Evolutionary conservation across 2,113 vertebrate species (phyloP), one percentile per base, ranked within the genome.

Genomic region (Phocoena phocoena): DNA sequence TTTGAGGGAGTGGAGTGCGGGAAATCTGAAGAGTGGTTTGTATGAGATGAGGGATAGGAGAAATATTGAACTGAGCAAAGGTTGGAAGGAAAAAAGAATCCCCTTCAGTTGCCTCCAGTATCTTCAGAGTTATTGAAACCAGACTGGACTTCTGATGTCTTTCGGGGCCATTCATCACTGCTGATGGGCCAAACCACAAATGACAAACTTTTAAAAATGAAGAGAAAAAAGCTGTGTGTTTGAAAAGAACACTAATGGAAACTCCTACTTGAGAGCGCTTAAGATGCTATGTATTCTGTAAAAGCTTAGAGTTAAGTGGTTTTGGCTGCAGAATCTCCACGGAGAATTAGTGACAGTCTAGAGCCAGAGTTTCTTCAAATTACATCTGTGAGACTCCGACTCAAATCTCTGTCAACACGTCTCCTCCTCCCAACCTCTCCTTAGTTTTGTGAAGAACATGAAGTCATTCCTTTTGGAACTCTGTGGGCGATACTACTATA

Each of bases 381-480:
- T 97, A 97, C 96, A 97, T 97, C 79, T 93, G 62, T 93, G 87
- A 44, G 85, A 38, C 95, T 97, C 89, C 15, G 7, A 50, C 89
- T 96, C 98, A 97, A 97, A 62, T 88, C 94, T 96, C 97, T 98
- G 98, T 98, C 97, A 98, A 95, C 97, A 98, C 91, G 38, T 98
- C 41, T 58, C 63, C 10, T 85, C 89, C 87, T 93, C 94, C 95
- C 91, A 89, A 86, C 96, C 92, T 95, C 74, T 63, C 70, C 68
- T 74, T 77, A 50, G 65, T 67, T 97, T 76, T 71, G 74, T 50
- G 86, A 97, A 88, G 95, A 93, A 80, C 13, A 83, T 97, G 96
- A 95, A 84, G 87, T 97, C 96, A 97, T 97, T 88, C 25, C n/a
- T 93, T 89, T 67, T 68, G 76, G 84, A 86, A 13, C 91, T 90